These are phyloP conservation scores for Xiphorhynchus erythropygius DNA, from an alignment of 2,797 vertebrate species.

Conservation along the genomic window DNA sequence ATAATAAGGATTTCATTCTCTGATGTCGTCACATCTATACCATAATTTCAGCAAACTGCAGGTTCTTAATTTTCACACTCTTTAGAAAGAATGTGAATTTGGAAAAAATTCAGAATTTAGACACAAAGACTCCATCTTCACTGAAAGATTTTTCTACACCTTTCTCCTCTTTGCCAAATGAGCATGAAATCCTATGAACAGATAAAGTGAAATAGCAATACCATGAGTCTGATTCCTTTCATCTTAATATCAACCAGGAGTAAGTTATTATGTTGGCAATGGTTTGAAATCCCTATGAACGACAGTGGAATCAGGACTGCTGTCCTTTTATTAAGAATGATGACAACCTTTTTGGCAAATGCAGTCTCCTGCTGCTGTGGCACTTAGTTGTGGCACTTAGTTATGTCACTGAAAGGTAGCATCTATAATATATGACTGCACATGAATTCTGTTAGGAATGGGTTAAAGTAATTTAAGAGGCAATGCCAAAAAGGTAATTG, in stretches of 20 bases:
- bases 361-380: conserved; percentile 21
- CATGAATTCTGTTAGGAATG: conserved; percentile 65
- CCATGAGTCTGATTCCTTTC: not conserved
- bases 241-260: not conserved
- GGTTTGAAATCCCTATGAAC: not conserved
- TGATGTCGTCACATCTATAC: not conserved
- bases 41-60: not conserved
- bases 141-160: not conserved
- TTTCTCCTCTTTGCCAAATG: not conserved
- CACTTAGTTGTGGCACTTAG: conserved; percentile 17
- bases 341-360: conserved; percentile 60
- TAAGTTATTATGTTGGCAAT: not conserved
- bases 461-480: conserved; percentile 68
- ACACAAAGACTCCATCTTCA: not conserved
- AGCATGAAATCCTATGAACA: not conserved
- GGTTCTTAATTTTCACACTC: not conserved
- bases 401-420: not conserved
- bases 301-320: not conserved
- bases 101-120: not conserved
- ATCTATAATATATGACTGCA: not conserved
- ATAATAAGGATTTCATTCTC: not conserved
- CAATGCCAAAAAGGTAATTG: conserved; percentile 70
- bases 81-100: not conserved
- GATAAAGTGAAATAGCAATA: not conserved
- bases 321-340: conserved; percentile 20